Evolutionary conservation across 1,140 invertebrate species (phyloP).

Genomic region (Cydia fagiglandana): DNA sequence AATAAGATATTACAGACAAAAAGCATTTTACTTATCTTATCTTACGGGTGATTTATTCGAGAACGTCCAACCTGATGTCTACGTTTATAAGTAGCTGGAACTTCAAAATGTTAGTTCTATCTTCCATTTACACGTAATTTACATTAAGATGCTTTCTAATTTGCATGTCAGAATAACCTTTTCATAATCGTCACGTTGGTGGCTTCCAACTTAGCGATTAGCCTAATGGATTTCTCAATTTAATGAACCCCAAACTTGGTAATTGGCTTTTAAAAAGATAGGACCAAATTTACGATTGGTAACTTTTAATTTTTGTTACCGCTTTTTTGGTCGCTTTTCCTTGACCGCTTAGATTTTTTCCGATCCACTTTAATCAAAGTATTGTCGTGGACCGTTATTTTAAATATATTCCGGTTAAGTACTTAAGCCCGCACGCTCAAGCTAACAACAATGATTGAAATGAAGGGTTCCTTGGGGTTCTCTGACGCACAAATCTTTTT

Average conservation of each 20-base stretch:
- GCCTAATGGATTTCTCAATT: constrained; percentile 72
- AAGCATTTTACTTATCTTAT: constrained; percentile 57
- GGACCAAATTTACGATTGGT: constrained; percentile 51
- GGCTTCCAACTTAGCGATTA: constrained; percentile 64
- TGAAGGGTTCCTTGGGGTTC: constrained; percentile 54
- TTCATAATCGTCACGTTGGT: constrained; percentile 68
- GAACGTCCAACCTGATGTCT: constrained; percentile 22
- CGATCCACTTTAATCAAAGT: constrained; percentile 34
- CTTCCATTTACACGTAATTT: constrained; percentile 67
- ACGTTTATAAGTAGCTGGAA: constrained; percentile 16
- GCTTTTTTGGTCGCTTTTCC: no score
- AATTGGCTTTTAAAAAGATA: constrained; percentile 69
- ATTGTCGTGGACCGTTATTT: constrained; percentile 47
- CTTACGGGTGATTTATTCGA: constrained; percentile 57
- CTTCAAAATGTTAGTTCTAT: constrained; percentile 53
- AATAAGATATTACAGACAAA: constrained; percentile 50
- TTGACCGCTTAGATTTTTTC: constrained; percentile 38
- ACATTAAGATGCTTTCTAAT: constrained; percentile 67
- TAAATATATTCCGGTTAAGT: constrained; percentile 46
- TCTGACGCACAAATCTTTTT: constrained; percentile 67
- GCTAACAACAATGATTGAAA: constrained; percentile 55
- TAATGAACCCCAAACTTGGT: constrained; percentile 66
- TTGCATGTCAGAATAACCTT: constrained; percentile 68
- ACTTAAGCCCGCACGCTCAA: constrained; percentile 54
- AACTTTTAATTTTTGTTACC: constrained; percentile 41